Percentiles rank a stretch among this genome's conserved stretches.
phyloP scores from a whole-genome alignment of 23 tunicate genomes.

The Trididemnum clinides region DNA sequence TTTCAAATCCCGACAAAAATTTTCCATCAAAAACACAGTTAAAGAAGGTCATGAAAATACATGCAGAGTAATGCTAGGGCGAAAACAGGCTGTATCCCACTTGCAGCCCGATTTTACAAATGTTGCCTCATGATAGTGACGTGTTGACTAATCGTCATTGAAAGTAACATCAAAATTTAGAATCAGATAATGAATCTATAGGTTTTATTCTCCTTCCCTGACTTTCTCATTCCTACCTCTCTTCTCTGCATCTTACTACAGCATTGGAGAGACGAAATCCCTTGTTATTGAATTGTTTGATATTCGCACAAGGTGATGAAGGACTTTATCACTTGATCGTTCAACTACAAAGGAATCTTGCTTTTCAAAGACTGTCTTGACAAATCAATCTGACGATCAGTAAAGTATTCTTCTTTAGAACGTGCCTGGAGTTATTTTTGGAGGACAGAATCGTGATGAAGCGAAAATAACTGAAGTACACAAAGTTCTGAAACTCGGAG shows the following conservation, averaged over 20 bases:
- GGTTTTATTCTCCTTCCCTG: too few species aligned
- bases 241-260: too few species aligned
- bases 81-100: not conserved
- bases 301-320: too few species aligned
- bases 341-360: too few species aligned
- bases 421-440: conserved; percentile 2
- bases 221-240: too few species aligned
- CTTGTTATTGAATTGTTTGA: too few species aligned
- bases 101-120: not conserved
- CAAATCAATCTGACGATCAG: not conserved
- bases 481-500: conserved; percentile 1
- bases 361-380: not conserved
- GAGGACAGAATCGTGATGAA: not conserved
- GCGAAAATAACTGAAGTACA: not conserved
- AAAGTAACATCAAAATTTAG: too few species aligned
- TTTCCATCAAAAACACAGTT: not conserved
- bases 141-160: too few species aligned
- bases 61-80: not conserved
- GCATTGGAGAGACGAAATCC: too few species aligned
- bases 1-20: not conserved
- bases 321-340: too few species aligned
- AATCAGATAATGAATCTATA: too few species aligned
- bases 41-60: not conserved
- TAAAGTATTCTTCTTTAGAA: not conserved
- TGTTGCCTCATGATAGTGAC: too few species aligned